Base-by-base conservation (phyloP, 2,113 vertebrate genomes). In the Trichomycterus rosablanca region DNA sequence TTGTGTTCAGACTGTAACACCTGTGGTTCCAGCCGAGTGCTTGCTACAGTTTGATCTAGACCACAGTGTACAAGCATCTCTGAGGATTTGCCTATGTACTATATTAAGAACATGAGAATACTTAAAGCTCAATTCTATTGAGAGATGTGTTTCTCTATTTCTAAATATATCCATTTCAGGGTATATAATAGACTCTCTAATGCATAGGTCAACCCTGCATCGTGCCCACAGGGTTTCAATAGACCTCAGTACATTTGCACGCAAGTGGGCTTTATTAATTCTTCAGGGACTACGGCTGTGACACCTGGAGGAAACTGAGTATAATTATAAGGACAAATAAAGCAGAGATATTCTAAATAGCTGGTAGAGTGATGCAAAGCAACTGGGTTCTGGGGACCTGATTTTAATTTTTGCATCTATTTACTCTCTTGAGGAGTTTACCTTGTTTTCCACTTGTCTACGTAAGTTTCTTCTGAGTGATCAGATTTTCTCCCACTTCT, bases 1-100 rank as follows among this genome's bases (percentile, higher is more conserved):
- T n/a, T n/a, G n/a, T n/a, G n/a, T n/a, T n/a, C n/a, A n/a, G n/a
- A n/a, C n/a, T 30, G 26, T 0, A 24, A 62, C 87, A 89, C 80
- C 85, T 89, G 87, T 66, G 63, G 81, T 87, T 84, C 80, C 78
- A 64, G 70, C 64, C 74, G 74, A 70, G 59, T 73, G 63, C 18
- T 66, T 46, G 32, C 43, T 46, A 57, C 67, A 32, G 69, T 18
- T 44, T 58, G 56, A 76, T 66, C 14, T 35, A 63, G 19, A 18
- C 49, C 28, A 34, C 28, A 51, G 20, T n/a, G 7, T n/a, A 59
- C 57, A 56, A 50, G 70, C 39, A 60, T 73, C 72, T 72, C 66
- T 45, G 10, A 30, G 10, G 68, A 87, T 87, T 85, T 86, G 82
- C 80, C 62, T 88, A 75, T 3, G 55, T 70, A 57, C 64, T 81